Base-by-base conservation (phyloP, 2,888 invertebrate species). In the Notodonta dromedarius region DNA sequence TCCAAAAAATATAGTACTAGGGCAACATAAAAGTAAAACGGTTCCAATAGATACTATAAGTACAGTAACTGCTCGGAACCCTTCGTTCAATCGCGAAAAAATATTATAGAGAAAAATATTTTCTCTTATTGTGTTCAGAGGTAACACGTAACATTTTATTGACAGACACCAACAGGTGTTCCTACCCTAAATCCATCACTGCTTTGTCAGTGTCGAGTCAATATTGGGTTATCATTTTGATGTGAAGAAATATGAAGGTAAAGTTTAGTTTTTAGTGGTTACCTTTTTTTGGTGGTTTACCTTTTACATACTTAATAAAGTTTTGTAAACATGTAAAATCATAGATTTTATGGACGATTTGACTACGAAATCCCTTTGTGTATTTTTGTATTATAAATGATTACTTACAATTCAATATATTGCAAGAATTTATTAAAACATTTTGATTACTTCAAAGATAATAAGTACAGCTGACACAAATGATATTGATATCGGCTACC, bases 161-260 rank as follows among this genome's bases (percentile, higher is more conserved):
- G 70, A 74, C 66, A 70, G 71, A 66, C 69, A 72, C 57, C 77
- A 79, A 79, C 79, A 79, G 79, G 80, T 79, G 79, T 72, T 72
- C 35, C 65, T 62, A 69, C 69, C 74, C 69, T 69, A 74, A 77
- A 77, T 76, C 66, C 65, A 65, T 77, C 72, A 77, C 57, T 55
- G 59, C 59, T 65, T 75, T 76, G 73, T 78, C 77, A 73, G 70
- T 70, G 59, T 66, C 55, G 61, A 62, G 71, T 67, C 70, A 70
- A 77, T 73, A 74, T 76, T 68, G 65, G 69, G 71, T 62, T 69
- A 64, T 67, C 46, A 69, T 72, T 72, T 69, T 63, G 65, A 35
- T 63, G 59, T 58, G 62, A 65, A 69, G 69, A 67, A 68, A 42
- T 42, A 42, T 42, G 2, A 9, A 2, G 9, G 4, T 42, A 11